Evolutionary conservation across 2,113 vertebrate species (phyloP).

Genomic region (Lipotes vexillifer): DNA sequence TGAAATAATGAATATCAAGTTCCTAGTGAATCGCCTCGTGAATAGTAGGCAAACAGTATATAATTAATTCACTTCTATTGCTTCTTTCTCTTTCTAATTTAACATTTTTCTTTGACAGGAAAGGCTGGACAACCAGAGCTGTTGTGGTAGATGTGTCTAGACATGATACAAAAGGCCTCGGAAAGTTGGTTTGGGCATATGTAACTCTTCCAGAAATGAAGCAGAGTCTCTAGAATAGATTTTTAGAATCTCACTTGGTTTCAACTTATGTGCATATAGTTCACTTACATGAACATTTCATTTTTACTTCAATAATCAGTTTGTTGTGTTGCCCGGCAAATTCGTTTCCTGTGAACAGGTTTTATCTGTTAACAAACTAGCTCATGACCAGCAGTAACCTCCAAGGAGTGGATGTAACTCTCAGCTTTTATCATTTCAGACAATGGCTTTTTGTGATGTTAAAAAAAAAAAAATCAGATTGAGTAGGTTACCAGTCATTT

Average conservation of each 20-base stretch:
- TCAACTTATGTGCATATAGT: background rate
- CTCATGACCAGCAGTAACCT: background rate
- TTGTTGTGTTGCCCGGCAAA: background rate
- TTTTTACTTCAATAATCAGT: background rate
- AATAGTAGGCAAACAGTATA: background rate
- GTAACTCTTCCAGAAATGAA: background rate
- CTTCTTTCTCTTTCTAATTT: constrained; percentile 7
- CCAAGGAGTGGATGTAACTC: background rate
- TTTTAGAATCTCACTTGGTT: background rate
- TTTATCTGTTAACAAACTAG: background rate
- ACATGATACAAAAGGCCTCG: background rate
- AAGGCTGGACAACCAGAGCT: background rate
- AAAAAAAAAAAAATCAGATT: background rate
- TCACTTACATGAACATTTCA: background rate
- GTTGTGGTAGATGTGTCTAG: background rate
- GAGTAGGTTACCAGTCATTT: background rate
- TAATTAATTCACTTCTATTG: background rate
- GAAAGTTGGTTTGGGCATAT: background rate
- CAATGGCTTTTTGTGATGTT: background rate
- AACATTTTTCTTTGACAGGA: background rate
- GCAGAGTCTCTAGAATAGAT: background rate
- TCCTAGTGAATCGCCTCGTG: constrained; percentile 1
- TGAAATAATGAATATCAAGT: background rate
- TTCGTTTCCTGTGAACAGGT: background rate
- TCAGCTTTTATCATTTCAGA: background rate